These are phyloP conservation scores for Scytalopus superciliaris DNA, from an alignment of 2,113 vertebrate species.

Conservation along the genomic window DNA sequence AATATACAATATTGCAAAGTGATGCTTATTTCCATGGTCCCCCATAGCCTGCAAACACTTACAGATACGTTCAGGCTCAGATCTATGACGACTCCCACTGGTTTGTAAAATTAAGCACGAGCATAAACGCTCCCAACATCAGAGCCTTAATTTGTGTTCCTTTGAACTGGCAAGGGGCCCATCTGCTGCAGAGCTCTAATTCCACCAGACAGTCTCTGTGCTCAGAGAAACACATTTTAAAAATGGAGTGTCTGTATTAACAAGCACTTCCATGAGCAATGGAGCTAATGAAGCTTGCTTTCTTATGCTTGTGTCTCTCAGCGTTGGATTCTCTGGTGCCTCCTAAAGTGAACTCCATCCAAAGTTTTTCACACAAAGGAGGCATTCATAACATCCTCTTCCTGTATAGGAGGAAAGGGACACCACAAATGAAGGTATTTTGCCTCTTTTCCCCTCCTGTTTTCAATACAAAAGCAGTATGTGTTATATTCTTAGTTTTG, in stretches of 20 bases:
- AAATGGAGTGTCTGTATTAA: conserved; percentile 64
- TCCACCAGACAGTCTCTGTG: conserved; percentile 33
- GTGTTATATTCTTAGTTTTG: neutral
- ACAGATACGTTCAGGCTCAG: neutral
- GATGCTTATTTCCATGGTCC: neutral
- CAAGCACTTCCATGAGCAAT: conserved; percentile 59
- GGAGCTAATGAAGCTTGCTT: conserved; percentile 67
- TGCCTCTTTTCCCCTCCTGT: rapidly evolving
- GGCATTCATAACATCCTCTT: neutral
- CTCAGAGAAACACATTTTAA: conserved; percentile 39
- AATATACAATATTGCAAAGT: neutral
- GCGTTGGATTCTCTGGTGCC: conserved; percentile 45
- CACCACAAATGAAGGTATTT: conserved; percentile 8
- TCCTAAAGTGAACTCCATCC: conserved; percentile 46
- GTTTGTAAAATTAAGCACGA: conserved; percentile 30
- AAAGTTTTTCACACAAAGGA: conserved; percentile 13
- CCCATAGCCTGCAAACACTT: conserved; percentile 2
- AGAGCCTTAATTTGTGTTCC: conserved; percentile 56
- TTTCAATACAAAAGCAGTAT: neutral
- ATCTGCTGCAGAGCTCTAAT: conserved; percentile 37
- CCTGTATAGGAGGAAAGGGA: neutral
- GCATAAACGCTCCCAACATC: conserved; percentile 39
- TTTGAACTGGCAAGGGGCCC: conserved; percentile 57
- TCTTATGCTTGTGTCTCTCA: neutral
- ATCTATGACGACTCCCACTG: neutral